Percentiles rank a stretch among this genome's conserved stretches.
These are phyloP conservation scores for Malthinus flaveolus DNA, from an alignment of 2,888 invertebrate genomes.

Conservation along the genomic window DNA sequence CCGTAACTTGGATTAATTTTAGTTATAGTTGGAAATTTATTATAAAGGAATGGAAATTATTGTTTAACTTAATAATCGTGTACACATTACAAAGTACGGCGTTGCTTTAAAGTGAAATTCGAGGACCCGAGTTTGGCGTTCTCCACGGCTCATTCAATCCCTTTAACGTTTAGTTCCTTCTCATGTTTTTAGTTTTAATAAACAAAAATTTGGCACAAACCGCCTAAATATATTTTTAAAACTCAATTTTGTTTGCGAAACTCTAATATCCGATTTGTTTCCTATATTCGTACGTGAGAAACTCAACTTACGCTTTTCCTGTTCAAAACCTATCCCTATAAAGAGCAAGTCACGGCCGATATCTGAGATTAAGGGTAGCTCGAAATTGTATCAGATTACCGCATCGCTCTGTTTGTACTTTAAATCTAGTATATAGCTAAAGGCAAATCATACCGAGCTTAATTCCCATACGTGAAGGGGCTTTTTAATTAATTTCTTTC, in stretches of 20 bases:
- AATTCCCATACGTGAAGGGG: slow-evolving; percentile 6
- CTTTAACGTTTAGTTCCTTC: too few relatives aligned
- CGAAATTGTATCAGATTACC: slow-evolving; percentile 7
- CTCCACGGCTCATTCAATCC: too few relatives aligned
- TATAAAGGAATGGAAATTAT: too few relatives aligned
- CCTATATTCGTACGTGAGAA: not conserved
- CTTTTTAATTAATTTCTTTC: slow-evolving; percentile 5
- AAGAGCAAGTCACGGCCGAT: slow-evolving; percentile 6
- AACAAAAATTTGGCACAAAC: too few relatives aligned
- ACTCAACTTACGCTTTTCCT: slow-evolving; percentile 3
- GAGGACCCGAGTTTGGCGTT: too few relatives aligned
- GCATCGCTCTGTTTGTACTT: slow-evolving; percentile 7
- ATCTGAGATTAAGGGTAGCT: slow-evolving; percentile 7
- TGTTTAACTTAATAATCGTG: too few relatives aligned
- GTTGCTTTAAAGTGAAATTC: too few relatives aligned
- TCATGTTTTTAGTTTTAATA: too few relatives aligned
- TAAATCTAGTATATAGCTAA: slow-evolving; percentile 6
- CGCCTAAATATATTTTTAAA: not conserved
- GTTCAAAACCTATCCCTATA: slow-evolving; percentile 4
- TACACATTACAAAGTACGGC: too few relatives aligned
- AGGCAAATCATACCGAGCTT: slow-evolving; percentile 2
- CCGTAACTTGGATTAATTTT: too few relatives aligned
- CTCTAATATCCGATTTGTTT: slow-evolving; percentile 3
- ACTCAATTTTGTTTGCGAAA: slow-evolving; percentile 1
- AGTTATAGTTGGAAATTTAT: too few relatives aligned